Conservation (phyloP, 1,140 invertebrate species). For the Oscheius sp. region DNA sequence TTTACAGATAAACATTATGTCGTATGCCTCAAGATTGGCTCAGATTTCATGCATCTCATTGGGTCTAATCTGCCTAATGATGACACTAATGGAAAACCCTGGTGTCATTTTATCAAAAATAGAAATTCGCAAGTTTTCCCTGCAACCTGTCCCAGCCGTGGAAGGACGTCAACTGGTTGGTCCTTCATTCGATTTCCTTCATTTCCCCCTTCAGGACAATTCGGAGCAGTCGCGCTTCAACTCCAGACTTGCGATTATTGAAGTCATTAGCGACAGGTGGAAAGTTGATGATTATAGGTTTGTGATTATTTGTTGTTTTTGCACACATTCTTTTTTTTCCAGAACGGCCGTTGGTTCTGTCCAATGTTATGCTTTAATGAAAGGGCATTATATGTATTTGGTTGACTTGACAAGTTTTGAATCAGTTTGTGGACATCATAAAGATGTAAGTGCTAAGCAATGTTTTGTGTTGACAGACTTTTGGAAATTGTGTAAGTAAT, state of each 20-base stretch:
- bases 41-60: neutral
- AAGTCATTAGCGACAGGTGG: constrained; percentile 1
- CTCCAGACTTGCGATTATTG: neutral
- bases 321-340: neutral
- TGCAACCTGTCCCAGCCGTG: neutral
- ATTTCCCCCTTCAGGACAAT: neutral
- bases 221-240: neutral
- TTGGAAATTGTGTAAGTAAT: neutral
- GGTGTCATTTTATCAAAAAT: neutral
- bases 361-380: neutral
- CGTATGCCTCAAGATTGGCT: neutral
- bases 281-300: constrained; percentile 3
- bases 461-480: neutral
- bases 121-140: neutral
- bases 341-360: constrained; percentile 1
- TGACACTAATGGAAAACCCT: neutral
- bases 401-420: neutral
- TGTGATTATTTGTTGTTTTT: neutral
- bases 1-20: no score
- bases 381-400: neutral
- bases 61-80: neutral
- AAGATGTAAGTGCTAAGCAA: neutral
- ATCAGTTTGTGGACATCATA: neutral
- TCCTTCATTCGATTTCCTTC: neutral
- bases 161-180: neutral